Conservation (phyloP, 2,888 invertebrate genomes). For the Rapana venosa region DNA sequence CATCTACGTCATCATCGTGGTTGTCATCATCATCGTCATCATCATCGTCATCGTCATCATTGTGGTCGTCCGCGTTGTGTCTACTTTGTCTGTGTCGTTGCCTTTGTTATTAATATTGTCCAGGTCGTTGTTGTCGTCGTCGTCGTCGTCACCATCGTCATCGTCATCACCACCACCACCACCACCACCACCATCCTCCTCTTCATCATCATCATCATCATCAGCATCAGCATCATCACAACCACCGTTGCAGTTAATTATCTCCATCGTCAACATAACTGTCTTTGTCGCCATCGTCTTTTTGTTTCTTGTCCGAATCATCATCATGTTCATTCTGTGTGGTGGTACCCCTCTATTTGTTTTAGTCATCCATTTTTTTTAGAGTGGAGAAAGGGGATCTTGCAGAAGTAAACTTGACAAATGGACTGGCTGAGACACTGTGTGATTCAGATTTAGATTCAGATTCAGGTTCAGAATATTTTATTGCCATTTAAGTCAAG, state of each 20-base stretch:
- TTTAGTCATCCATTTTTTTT: no score
- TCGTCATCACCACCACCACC: not conserved
- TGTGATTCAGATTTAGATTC: no score
- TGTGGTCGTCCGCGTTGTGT: not conserved
- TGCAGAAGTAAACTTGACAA: no score
- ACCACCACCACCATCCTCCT: not conserved
- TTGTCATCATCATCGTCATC: conserved; percentile 5
- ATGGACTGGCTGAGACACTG: no score
- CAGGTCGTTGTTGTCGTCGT: not conserved
- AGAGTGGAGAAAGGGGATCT: no score
- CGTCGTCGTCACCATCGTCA: not conserved
- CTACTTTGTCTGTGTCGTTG: not conserved
- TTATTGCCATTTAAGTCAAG: no score
- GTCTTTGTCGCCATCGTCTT: not conserved
- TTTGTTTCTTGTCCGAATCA: not conserved
- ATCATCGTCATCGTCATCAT: not conserved
- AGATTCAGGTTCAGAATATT: no score
- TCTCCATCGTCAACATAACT: not conserved
- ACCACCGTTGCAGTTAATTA: not conserved
- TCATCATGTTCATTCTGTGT: no score
- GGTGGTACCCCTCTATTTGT: no score
- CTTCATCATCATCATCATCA: not conserved
- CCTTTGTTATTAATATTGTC: not conserved
- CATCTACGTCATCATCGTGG: not conserved
- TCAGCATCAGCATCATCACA: not conserved